phyloP scores from a whole-genome alignment of 2,797 vertebrate genomes.

The Helicolenus hilgendorfi region DNA sequence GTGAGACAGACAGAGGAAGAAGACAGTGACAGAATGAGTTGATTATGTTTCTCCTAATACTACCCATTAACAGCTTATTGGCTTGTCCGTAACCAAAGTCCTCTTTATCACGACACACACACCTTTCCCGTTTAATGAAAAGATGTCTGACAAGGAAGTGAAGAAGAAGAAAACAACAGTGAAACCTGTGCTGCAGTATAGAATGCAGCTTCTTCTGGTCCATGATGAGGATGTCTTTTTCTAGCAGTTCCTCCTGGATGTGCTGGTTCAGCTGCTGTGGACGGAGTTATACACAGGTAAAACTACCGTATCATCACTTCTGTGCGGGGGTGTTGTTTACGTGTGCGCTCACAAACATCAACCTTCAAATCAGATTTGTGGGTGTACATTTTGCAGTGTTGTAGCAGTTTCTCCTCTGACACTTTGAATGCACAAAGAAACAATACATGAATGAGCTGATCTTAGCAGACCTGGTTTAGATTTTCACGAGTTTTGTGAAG shows the following conservation, averaged over 20 bases:
- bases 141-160: neutral
- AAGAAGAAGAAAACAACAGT: neutral
- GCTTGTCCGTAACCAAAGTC: neutral
- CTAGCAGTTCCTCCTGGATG: constrained; percentile 89
- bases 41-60: neutral
- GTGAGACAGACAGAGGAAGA: neutral
- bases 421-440: neutral
- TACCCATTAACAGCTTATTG: neutral
- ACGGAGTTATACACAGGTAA: constrained; percentile 38
- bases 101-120: constrained; percentile 8
- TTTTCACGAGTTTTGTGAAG: neutral
- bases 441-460: neutral
- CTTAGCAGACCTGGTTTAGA: neutral
- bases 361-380: constrained; percentile 1
- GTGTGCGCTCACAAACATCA: neutral
- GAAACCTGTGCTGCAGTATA: constrained; percentile 76
- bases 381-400: neutral
- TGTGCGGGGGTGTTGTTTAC: neutral
- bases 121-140: constrained; percentile 1
- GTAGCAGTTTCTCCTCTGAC: neutral
- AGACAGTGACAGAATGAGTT: neutral
- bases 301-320: constrained; percentile 54
- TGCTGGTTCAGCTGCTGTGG: constrained; percentile 78
- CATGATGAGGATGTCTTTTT: constrained; percentile 91
- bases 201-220: constrained; percentile 89